A percentile compares a stretch with the other conserved stretches of the same genome.
Evolutionary conservation across 2,888 invertebrate genomes (phyloP).

Genomic region (Ectemnius lituratus): DNA sequence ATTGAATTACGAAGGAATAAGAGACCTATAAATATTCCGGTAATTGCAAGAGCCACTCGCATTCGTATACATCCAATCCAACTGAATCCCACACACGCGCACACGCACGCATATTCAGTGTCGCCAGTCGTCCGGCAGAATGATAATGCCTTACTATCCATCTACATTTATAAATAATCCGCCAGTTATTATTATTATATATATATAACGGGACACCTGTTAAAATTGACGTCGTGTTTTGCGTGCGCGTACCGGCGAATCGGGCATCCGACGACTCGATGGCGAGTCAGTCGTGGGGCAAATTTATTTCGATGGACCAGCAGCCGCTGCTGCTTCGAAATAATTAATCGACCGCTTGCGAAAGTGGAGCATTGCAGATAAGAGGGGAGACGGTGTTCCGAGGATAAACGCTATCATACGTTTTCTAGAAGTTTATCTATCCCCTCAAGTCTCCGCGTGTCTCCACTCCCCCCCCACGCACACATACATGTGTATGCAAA

Average conservation of each 20-base stretch:
- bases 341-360: slow-evolving; percentile 3
- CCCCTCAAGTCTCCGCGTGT: slow-evolving; percentile 16
- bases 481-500: slow-evolving; percentile 4
- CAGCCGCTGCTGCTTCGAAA: not conserved
- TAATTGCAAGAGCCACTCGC: slow-evolving; percentile 3
- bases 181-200: slow-evolving; percentile 1
- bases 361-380: slow-evolving; percentile 4
- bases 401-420: not conserved
- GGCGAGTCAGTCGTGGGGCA: not conserved
- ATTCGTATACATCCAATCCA: no score
- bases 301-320: not conserved
- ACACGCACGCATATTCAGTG: no score
- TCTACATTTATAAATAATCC: not conserved
- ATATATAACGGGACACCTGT: slow-evolving; percentile 7
- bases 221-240: slow-evolving; percentile 8
- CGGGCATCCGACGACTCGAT: not conserved
- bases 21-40: slow-evolving; percentile 8
- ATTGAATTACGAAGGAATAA: slow-evolving; percentile 10
- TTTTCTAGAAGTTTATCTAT: slow-evolving; percentile 13
- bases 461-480: not conserved
- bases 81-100: no score
- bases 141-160: not conserved
- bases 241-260: not conserved
- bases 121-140: not conserved
- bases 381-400: not conserved